Evolutionary conservation across 2,888 invertebrate species (phyloP), one percentile per base, ranked within the genome.

Genomic region (Xylota segnis): DNA sequence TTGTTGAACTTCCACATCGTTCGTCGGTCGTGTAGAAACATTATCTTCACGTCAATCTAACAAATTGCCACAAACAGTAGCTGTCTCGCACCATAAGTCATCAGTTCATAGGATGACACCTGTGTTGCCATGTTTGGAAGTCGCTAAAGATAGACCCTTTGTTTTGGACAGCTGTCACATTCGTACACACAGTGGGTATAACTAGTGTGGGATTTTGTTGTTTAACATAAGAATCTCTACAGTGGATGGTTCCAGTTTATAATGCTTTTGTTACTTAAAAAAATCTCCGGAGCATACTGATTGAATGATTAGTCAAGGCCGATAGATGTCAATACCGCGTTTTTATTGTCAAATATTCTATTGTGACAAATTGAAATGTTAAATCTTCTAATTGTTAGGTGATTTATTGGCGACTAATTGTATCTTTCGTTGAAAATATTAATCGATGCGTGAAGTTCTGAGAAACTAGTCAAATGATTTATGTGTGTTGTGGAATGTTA

Each of bases 51-150:
- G 79, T 74, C 58, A 63, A 82, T 82, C 82, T 82, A 43, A 34
- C 56, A 70, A 70, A 70, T 63, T 70, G 54, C 81, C 63, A 59
- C 72, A 72, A 81, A 82, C 82, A 70, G 82, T 75, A 82, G 82
- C 82, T 70, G 43, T 18, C 63, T 40, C 34, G 43, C 45, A 75
- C 37, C 75, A 82, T 82, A 82, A 75, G 82, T 82, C 82, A 82
- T 75, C 75, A 63, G 70, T 70, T 75, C 63, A 75, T 47, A 43
- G 63, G 40, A 75, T 75, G 82, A 75, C 82, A 82, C 61, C 70
- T 65, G 54, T 43, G 66, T 47, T 63, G 29, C 75, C 68, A 56
- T 75, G 63, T 82, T 47, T 75, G 75, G 68, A 70, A 63, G 75
- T 75, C 43, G 16, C 47, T 75, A 27, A 61, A 74, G 81, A 56